Percentiles rank a stretch among this genome's conserved stretches.
These are phyloP conservation scores for Dendroctonus valens DNA, from an alignment of 1,140 invertebrate species.

Conservation along the genomic window DNA sequence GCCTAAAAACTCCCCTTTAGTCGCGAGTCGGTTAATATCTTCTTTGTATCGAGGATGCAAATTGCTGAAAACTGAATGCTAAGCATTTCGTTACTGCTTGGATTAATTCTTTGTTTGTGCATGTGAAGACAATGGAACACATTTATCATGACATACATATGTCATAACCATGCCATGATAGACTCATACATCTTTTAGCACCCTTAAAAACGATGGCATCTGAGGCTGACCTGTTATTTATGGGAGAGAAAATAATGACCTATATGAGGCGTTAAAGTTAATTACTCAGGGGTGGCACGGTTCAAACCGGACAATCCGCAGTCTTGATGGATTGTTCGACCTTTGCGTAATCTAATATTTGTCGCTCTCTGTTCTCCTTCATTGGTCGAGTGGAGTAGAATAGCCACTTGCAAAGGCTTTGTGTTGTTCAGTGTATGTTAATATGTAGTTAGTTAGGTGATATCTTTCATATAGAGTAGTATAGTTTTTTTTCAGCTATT, in stretches of 20 bases:
- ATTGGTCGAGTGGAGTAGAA: too few species aligned
- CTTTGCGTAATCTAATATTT: too few species aligned
- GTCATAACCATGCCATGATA: slow-evolving; percentile 7
- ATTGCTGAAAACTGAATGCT: too few species aligned
- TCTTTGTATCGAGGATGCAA: too few species aligned
- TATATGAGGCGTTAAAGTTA: background rate
- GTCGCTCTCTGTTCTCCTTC: too few species aligned
- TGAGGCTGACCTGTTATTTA: slow-evolving; percentile 6
- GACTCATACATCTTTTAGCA: slow-evolving; percentile 18
- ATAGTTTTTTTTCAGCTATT: too few species aligned
- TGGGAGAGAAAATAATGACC: slow-evolving; percentile 7
- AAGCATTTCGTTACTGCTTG: background rate
- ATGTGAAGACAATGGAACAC: background rate
- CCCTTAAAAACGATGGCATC: slow-evolving; percentile 9
- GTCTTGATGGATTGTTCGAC: slow-evolving; percentile 2
- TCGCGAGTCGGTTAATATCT: too few species aligned
- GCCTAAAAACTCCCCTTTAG: too few species aligned
- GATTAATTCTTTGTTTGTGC: background rate
- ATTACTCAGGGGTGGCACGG: slow-evolving; percentile 1
- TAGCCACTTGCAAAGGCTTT: too few species aligned
- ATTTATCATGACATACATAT: slow-evolving; percentile 16
- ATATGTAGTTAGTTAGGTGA: too few species aligned
- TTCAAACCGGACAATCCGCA: background rate
- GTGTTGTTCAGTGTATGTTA: too few species aligned
- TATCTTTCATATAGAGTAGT: too few species aligned